These are phyloP conservation scores for Cynocephalus volans DNA, from an alignment of 2,113 vertebrate species.

Conservation along the genomic window DNA sequence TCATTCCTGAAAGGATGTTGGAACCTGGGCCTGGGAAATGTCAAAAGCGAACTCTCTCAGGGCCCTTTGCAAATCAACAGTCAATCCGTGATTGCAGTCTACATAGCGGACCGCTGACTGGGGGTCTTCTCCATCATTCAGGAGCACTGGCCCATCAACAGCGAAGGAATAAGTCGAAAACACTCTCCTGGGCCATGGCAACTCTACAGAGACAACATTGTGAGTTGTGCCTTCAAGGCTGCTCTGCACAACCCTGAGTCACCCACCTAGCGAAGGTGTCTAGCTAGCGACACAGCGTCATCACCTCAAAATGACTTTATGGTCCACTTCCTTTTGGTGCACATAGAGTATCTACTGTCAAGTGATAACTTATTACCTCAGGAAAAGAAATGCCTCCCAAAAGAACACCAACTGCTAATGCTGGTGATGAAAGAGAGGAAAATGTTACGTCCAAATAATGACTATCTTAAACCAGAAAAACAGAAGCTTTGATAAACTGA, in stretches of 20 bases:
- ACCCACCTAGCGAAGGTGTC: neutral
- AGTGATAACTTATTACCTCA: neutral
- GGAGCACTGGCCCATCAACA: neutral
- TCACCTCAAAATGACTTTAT: neutral
- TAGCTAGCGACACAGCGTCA: neutral
- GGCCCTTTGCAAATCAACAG: neutral
- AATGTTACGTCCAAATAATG: neutral
- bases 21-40: neutral
- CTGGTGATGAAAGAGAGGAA: neutral
- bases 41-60: neutral
- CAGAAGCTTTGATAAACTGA: neutral
- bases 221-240: neutral
- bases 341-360: neutral
- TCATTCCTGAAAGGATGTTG: neutral
- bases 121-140: neutral
- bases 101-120: rapidly evolving
- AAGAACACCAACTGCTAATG: constrained; percentile 10
- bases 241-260: neutral
- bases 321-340: neutral
- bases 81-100: neutral
- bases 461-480: neutral
- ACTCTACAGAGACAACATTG: neutral
- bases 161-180: neutral
- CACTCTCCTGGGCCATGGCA: neutral
- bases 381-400: neutral